These are phyloP conservation scores for Ciona savignyi DNA, from an alignment of 23 tunicate genomes.

Conservation along the genomic window DNA sequence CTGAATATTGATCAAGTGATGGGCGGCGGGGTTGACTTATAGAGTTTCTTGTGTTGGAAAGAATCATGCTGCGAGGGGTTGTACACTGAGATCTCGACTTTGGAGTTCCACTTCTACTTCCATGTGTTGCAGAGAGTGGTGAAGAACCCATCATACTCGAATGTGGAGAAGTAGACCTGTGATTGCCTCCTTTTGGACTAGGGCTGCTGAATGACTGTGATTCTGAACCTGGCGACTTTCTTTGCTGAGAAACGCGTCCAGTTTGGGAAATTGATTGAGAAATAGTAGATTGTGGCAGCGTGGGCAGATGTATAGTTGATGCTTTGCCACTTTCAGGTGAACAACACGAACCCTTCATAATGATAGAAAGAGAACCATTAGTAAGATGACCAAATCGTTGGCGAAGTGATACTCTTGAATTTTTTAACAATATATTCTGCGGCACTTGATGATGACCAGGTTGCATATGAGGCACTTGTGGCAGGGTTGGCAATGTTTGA, in stretches of 20 bases:
- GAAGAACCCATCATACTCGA: conserved; percentile 15
- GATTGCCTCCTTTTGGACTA: conserved; percentile 50
- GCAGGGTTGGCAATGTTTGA: conserved; percentile 34
- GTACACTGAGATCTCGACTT: conserved; percentile 11
- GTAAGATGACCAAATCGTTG: conserved; percentile 9
- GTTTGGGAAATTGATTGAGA: background rate
- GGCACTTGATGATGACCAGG: background rate
- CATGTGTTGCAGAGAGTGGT: conserved; percentile 14
- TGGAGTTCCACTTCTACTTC: conserved; percentile 44
- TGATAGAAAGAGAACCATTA: conserved; percentile 50
- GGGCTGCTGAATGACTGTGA: conserved; percentile 29
- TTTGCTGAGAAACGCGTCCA: conserved; percentile 19
- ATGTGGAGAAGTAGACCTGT: conserved; percentile 56
- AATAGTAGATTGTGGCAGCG: conserved; percentile 6
- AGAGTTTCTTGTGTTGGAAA: background rate
- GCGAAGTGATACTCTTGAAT: background rate
- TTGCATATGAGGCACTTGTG: conserved; percentile 4
- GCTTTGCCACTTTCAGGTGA: background rate
- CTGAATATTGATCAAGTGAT: conserved; percentile 40
- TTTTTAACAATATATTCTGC: background rate
- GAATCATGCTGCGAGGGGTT: background rate
- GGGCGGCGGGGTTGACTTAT: conserved; percentile 3
- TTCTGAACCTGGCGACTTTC: conserved; percentile 77
- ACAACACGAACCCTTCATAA: conserved; percentile 54
- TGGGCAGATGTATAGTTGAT: background rate